These are phyloP conservation scores for Polypedilum pembai DNA, from an alignment of 1,140 invertebrate genomes.

Conservation along the genomic window DNA sequence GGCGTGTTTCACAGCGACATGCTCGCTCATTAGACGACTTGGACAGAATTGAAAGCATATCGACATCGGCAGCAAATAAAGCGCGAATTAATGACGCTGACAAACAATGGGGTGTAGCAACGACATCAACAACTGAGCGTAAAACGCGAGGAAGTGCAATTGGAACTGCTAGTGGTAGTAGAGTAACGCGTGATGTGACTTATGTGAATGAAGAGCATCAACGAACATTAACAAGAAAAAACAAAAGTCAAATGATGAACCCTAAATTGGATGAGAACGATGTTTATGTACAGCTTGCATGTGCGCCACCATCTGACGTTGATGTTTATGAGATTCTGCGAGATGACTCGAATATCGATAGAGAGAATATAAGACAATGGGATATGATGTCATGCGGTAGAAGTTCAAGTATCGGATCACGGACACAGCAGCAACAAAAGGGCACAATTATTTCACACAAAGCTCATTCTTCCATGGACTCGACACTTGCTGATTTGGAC, in stretches of 20 bases:
- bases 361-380: slow-evolving; percentile 78
- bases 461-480: slow-evolving; percentile 3
- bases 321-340: slow-evolving; percentile 42
- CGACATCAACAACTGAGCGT: slow-evolving; percentile 11
- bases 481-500: not conserved
- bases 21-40: slow-evolving; percentile 72
- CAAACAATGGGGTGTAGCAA: not conserved
- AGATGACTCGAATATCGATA: slow-evolving; percentile 52
- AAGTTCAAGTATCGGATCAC: slow-evolving; percentile 34
- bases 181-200: slow-evolving; percentile 57
- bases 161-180: slow-evolving; percentile 35
- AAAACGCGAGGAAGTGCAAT: slow-evolving; percentile 31
- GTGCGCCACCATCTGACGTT: slow-evolving; percentile 34
- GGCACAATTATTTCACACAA: not conserved
- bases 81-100: slow-evolving; percentile 26
- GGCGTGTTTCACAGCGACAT: slow-evolving; percentile 68
- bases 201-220: slow-evolving; percentile 55
- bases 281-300: slow-evolving; percentile 52
- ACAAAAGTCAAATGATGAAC: not conserved
- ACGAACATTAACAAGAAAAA: slow-evolving; percentile 31
- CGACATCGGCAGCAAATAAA: not conserved
- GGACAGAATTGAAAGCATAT: slow-evolving; percentile 47
- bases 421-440: slow-evolving; percentile 1
- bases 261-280: slow-evolving; percentile 47
- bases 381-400: slow-evolving; percentile 74